Evolutionary conservation across 2,888 invertebrate species (phyloP).

Genomic region (Ormyrus nitidulus): DNA sequence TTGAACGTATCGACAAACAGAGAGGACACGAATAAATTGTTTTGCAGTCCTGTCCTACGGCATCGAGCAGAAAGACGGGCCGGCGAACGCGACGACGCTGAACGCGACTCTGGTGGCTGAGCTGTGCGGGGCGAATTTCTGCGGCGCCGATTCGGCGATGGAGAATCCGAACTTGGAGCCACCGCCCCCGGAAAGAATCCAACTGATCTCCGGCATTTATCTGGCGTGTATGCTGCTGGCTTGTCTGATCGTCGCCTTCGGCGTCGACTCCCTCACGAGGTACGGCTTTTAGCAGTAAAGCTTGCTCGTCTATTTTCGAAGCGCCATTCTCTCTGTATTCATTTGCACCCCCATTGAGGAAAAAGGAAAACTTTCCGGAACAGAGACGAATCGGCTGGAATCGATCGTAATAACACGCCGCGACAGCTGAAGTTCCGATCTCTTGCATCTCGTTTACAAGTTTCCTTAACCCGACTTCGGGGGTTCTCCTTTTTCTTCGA

Average conservation of each 20-base stretch:
- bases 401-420: constrained; percentile 34
- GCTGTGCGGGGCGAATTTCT: constrained; percentile 86
- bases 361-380: constrained; percentile 17
- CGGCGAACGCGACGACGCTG: constrained; percentile 66
- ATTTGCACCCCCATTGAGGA: constrained; percentile 31
- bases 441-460: too few species aligned
- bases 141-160: constrained; percentile 77
- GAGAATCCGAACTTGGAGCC: constrained; percentile 83
- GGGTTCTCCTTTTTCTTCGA: too few species aligned
- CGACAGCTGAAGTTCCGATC: too few species aligned
- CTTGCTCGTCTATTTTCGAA: too few species aligned
- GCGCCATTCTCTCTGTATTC: background rate
- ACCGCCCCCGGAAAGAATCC: constrained; percentile 85
- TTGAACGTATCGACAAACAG: background rate
- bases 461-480: too few species aligned
- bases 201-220: constrained; percentile 88
- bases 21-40: background rate
- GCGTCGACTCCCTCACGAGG: constrained; percentile 89
- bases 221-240: constrained; percentile 87
- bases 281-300: constrained; percentile 67
- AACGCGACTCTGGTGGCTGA: constrained; percentile 77
- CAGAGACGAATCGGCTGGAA: constrained; percentile 28
- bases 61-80: constrained; percentile 58
- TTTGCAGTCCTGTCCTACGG: constrained; percentile 72
- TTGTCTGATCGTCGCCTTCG: constrained; percentile 83